Base-by-base conservation (phyloP, 2,113 vertebrate genomes). In the Cepphus grylle region DNA sequence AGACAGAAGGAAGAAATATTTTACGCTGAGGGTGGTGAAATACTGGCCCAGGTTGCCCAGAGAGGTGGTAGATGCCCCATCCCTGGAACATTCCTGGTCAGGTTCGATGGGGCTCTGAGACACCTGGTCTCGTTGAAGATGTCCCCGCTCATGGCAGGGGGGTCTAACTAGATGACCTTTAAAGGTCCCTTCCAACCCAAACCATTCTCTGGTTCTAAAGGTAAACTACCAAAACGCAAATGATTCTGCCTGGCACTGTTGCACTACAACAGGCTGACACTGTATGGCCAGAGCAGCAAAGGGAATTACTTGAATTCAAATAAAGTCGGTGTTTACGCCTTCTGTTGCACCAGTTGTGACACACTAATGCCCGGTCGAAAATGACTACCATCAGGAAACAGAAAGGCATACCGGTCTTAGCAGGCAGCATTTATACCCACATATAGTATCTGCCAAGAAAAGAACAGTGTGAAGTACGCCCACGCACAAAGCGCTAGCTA, bases 401-500 rank as follows among this genome's bases (percentile, higher is more conserved):
- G 15, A 50, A 42, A 74, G 81, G 52, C 61, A 29, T 2, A 9
- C 2, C 25, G 53, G 15, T 34, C 26, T 21, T 17, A 13, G 55
- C 55, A 78, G 47, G n/a, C 59, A 96, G 79, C 63, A 62, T 27
- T 34, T 21, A 27, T 0, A 65, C 23, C 58, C 53, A 11, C 1
- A 14, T 5, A 26, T 2, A 70, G 42, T 5, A 42, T 38, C 43
- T 83, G 83, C 80, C 56, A 45, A 36, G 38, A n/a, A 19, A 26
- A 91, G 23, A 66, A 21, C 1, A 5, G 47, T 2, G n/a, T 26
- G 19, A 67, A 50, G 47, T 9, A 56, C 10, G 17, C 20, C 6
- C 2, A 40, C 0, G 2, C 1, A 1, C 14, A 19, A 88, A 82
- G 66, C 1, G 12, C 25, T 11, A 45, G 32, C 67, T 36, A 40